A percentile compares a stretch with the other conserved stretches of the same genome.
Conservation (phyloP, 2,888 invertebrate species). For the Hirtodrosophila trivittata region DNA sequence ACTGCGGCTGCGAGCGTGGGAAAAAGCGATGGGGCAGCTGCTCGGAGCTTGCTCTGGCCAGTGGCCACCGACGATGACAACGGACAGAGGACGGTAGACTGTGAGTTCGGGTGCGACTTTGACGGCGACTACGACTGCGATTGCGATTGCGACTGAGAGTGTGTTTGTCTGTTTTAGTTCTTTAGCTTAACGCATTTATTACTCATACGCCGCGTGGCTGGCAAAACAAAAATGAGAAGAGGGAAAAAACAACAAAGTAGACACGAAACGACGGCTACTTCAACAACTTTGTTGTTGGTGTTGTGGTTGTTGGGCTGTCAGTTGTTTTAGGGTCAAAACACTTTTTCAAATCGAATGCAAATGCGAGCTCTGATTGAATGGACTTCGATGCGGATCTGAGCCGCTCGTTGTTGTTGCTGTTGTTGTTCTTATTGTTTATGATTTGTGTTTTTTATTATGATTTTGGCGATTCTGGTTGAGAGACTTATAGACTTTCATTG, state of each 20-base stretch:
- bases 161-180: slow-evolving; percentile 36
- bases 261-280: slow-evolving; percentile 22
- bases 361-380: slow-evolving; percentile 47
- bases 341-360: slow-evolving; percentile 58
- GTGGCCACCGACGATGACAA: slow-evolving; percentile 45
- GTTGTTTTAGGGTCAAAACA: slow-evolving; percentile 67
- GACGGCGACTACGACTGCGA: slow-evolving; percentile 9
- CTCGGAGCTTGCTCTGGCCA: slow-evolving; percentile 33
- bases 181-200: slow-evolving; percentile 54
- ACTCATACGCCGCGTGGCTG: slow-evolving; percentile 63
- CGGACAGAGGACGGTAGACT: slow-evolving; percentile 5
- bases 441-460: slow-evolving; percentile 37
- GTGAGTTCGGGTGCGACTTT: no score
- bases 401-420: slow-evolving; percentile 21
- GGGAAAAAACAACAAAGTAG: neutral
- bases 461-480: slow-evolving; percentile 16
- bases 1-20: slow-evolving; percentile 60
- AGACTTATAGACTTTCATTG: slow-evolving; percentile 66
- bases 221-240: neutral
- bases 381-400: slow-evolving; percentile 60
- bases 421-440: slow-evolving; percentile 37
- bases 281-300: slow-evolving; percentile 4
- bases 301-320: slow-evolving; percentile 17
- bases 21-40: slow-evolving; percentile 51
- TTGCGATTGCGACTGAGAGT: slow-evolving; percentile 6